Evolutionary conservation across 2,797 vertebrate species (phyloP), one percentile per base, ranked within the genome.

Genomic region (Siniperca scherzeri): DNA sequence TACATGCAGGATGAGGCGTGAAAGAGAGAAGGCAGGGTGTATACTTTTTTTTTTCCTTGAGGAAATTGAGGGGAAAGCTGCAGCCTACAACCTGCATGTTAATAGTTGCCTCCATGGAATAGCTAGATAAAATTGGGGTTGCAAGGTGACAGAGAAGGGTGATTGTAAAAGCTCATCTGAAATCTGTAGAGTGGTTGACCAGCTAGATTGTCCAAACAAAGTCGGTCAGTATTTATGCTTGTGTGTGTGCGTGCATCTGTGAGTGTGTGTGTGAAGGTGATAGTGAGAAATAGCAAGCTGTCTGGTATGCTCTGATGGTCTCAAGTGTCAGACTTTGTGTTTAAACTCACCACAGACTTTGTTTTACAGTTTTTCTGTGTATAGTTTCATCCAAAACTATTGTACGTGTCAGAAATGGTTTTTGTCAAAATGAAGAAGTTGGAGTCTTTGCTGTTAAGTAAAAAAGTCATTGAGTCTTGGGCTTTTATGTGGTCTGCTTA

Each of bases 81-180:
- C 38, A 68, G 67, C 67, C 38, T 33, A 1, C 25, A 27, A n/a
- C 57, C 55, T 79, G 62, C 40, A 67, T 48, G 80, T 44, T 84
- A 86, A 80, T 74, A 57, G 57, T 27, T 46, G 25, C 53, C 62
- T 81, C 68, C 0, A 42, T 70, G 77, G 81, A 77, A 75, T 50
- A 16, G 74, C 22, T 44, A 27, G 70, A 76, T 76, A 67, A 81
- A 70, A 93, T 80, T 87, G 81, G 38, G 82, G 81, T 87, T 77
- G 73, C 67, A 76, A 74, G 42, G 84, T 89, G 82, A 83, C 74
- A 82, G 65, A 79, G 77, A 36, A 17, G 1, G 84, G 50, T 70
- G 80, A 85, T 80, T 84, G 77, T 88, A 76, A 77, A 83, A 83
- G 78, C 74, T 88, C 77, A 86, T 88, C 83, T 85, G 57, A 78